Evolutionary conservation across 2,888 invertebrate genomes (phyloP).

Genomic region (Epicampocera succincta): DNA sequence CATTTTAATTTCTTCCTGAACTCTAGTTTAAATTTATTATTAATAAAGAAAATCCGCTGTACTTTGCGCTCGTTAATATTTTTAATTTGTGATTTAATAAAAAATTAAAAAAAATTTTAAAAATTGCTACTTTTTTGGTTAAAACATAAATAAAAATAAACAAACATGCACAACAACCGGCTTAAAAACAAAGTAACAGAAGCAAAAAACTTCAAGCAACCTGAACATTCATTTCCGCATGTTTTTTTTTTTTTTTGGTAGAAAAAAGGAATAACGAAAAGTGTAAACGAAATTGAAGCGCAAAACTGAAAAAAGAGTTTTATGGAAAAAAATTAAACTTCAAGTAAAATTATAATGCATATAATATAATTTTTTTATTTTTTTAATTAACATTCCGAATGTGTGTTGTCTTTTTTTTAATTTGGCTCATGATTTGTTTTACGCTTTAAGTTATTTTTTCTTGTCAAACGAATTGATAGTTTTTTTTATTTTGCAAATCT

Average conservation of each 20-base stretch:
- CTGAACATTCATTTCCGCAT: conserved; percentile 55
- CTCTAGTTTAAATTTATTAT: no score
- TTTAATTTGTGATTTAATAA: neutral
- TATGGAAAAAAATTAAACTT: neutral
- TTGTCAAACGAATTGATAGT: neutral
- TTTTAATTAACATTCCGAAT: conserved; percentile 34
- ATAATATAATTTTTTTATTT: neutral
- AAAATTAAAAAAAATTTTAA: no score
- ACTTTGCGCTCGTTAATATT: no score
- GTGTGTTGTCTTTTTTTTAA: neutral
- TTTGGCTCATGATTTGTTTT: conserved; percentile 2
- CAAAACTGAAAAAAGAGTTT: neutral
- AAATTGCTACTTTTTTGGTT: conserved; percentile 20
- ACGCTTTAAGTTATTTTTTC: conserved; percentile 38
- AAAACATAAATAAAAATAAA: conserved; percentile 12
- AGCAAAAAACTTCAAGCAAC: conserved; percentile 21
- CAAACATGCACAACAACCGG: conserved; percentile 45
- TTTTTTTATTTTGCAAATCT: neutral
- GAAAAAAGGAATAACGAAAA: neutral
- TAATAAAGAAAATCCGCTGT: no score
- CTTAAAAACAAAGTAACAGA: conserved; percentile 18
- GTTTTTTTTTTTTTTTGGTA: neutral
- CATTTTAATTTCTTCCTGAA: no score
- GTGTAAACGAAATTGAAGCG: conserved; percentile 3
- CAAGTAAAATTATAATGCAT: conserved; percentile 46